phyloP scores from a whole-genome alignment of 2,888 invertebrate genomes.

The Eupithecia inturbata region DNA sequence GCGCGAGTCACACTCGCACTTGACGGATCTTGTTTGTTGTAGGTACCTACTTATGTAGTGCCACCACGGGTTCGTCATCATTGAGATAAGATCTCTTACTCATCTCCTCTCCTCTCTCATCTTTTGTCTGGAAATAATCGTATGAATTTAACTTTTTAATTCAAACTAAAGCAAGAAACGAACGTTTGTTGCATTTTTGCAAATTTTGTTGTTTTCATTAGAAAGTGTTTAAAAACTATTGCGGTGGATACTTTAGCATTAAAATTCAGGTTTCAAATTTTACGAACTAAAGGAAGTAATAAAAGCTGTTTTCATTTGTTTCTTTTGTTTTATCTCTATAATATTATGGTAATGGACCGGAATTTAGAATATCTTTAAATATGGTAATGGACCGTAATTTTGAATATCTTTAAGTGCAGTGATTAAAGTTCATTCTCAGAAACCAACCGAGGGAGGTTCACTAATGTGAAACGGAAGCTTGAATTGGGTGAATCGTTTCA shows the following conservation, averaged over 20 bases:
- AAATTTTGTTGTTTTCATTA: neutral
- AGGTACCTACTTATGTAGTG: too few species aligned
- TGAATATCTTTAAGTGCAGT: conserved; percentile 15
- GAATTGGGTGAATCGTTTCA: conserved; percentile 62
- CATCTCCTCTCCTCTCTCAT: too few species aligned
- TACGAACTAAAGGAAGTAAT: neutral
- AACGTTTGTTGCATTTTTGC: neutral
- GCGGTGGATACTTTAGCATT: neutral
- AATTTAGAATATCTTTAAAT: conserved; percentile 5
- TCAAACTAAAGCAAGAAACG: neutral
- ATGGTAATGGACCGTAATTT: neutral
- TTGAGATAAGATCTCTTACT: too few species aligned
- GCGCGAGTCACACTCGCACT: too few species aligned
- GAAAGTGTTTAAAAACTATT: neutral
- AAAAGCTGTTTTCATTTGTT: neutral
- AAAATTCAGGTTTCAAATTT: neutral
- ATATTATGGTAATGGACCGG: neutral
- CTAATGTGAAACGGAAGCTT: conserved; percentile 66
- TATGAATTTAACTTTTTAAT: neutral
- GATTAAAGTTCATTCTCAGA: conserved; percentile 45
- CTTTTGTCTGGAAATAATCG: too few species aligned
- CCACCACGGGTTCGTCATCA: too few species aligned
- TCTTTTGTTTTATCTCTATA: neutral
- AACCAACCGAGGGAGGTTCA: conserved; percentile 60
- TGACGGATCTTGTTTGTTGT: too few species aligned